phyloP scores from a whole-genome alignment of 1,140 invertebrate genomes.

The Orius laevigatus region DNA sequence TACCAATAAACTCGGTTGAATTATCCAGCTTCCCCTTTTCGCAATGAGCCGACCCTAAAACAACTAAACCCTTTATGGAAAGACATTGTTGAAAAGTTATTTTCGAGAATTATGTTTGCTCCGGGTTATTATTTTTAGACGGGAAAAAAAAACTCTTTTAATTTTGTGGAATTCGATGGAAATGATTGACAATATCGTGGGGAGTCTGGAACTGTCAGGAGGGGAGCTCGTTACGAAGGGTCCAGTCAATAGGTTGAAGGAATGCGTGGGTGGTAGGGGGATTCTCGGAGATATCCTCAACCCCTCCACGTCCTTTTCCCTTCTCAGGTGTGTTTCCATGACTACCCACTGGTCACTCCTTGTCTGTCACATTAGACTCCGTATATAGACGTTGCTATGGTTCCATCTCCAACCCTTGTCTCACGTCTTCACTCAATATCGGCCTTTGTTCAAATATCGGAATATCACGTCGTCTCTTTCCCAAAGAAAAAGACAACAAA shows the following conservation, averaged over 20 bases:
- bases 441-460: not conserved
- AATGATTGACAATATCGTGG: too few species aligned
- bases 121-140: not conserved
- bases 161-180: too few species aligned
- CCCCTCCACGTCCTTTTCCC: not conserved
- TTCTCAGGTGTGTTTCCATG: slow-evolving; percentile 4
- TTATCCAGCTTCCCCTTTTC: slow-evolving; percentile 7
- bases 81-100: slow-evolving; percentile 13
- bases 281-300: not conserved
- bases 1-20: slow-evolving; percentile 12
- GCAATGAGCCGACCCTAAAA: slow-evolving; percentile 11
- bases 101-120: slow-evolving; percentile 10
- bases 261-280: slow-evolving; percentile 1
- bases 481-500: not conserved
- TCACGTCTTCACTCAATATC: slow-evolving; percentile 7
- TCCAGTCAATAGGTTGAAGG: slow-evolving; percentile 11
- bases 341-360: slow-evolving; percentile 8
- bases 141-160: too few species aligned
- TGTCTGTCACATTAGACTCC: slow-evolving; percentile 8
- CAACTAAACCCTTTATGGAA: slow-evolving; percentile 12
- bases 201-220: too few species aligned
- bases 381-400: slow-evolving; percentile 10
- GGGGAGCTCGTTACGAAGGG: not conserved
- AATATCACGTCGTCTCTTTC: not conserved
- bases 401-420: not conserved